These are phyloP conservation scores for Conistra vaccinii DNA, from an alignment of 2,888 invertebrate species.

Conservation along the genomic window DNA sequence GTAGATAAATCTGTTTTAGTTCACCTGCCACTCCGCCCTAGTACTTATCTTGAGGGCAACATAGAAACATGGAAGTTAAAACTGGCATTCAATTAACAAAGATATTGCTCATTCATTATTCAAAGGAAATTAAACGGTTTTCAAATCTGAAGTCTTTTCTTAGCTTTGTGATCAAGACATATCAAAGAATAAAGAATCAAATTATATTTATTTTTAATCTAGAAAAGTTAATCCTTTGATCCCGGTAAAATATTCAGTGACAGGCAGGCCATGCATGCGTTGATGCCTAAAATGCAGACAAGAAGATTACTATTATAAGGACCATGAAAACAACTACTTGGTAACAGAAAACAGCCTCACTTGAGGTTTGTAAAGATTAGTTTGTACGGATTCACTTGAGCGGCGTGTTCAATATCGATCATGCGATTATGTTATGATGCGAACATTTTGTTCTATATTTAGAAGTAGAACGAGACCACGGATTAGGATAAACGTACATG, in stretches of 20 bases:
- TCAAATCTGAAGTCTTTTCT: background rate
- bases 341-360: slow-evolving; percentile 49
- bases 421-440: slow-evolving; percentile 59
- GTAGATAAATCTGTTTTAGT: slow-evolving; percentile 21
- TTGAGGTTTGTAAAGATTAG: slow-evolving; percentile 62
- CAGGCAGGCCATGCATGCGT: background rate
- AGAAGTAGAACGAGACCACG: slow-evolving; percentile 49
- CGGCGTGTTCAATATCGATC: slow-evolving; percentile 62
- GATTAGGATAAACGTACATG: slow-evolving; percentile 40
- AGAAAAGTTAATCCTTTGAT: background rate
- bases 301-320: background rate
- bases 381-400: slow-evolving; percentile 63
- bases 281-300: background rate
- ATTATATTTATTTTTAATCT: background rate
- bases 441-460: slow-evolving; percentile 55
- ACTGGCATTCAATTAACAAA: slow-evolving; percentile 12
- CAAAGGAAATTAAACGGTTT: slow-evolving; percentile 11
- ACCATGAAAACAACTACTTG: slow-evolving; percentile 9
- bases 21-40: slow-evolving; percentile 19
- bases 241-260: too few relatives aligned
- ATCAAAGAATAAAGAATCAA: background rate
- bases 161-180: background rate
- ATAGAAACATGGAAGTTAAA: slow-evolving; percentile 7
- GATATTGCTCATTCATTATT: slow-evolving; percentile 13
- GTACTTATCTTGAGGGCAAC: background rate